A percentile compares a stretch with the other conserved stretches of the same genome.
Conservation (phyloP, 2,113 vertebrate species). For the Dromaius novaehollandiae region DNA sequence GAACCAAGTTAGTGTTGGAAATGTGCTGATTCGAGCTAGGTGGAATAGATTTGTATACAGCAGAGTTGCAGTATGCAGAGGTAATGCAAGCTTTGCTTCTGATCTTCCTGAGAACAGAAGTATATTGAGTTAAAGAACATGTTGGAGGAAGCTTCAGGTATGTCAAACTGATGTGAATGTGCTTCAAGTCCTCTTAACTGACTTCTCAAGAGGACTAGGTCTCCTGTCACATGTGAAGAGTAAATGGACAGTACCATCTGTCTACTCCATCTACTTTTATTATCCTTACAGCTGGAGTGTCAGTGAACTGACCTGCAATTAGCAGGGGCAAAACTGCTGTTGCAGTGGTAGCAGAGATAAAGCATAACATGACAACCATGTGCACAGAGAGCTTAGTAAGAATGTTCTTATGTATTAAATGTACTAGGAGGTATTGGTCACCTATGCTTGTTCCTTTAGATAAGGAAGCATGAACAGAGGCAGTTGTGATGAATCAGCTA, state of each 20-base stretch:
- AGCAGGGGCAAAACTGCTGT: background rate
- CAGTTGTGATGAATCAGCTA: background rate
- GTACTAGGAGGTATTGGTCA: background rate
- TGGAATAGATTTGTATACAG: background rate
- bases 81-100: background rate
- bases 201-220: background rate
- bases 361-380: background rate
- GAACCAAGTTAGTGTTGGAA: background rate
- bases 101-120: background rate
- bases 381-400: background rate
- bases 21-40: background rate
- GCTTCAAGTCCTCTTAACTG: background rate
- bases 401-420: background rate
- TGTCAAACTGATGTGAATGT: background rate
- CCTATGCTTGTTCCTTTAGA: background rate
- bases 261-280: background rate
- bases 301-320: background rate
- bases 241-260: background rate
- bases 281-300: background rate
- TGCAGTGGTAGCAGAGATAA: background rate
- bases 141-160: background rate
- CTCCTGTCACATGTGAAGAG: background rate
- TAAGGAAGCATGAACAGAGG: background rate
- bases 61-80: background rate
- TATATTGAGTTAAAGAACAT: background rate